These are phyloP conservation scores for Bursaphelenchus mucronatus DNA, from an alignment of 1,140 invertebrate genomes.

Conservation along the genomic window DNA sequence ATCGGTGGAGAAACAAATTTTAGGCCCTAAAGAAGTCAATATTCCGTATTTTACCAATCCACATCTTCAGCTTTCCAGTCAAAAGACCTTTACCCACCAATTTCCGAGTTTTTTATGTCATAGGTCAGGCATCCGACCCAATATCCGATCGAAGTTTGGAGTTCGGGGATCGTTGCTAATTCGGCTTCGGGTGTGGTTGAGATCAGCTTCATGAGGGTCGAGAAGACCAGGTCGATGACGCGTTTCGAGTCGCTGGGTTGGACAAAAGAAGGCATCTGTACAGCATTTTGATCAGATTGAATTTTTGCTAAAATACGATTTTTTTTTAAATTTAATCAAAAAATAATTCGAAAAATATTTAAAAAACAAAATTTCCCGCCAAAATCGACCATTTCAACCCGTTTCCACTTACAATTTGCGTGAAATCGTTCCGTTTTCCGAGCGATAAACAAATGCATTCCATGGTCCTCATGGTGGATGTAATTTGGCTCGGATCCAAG, in stretches of 20 bases:
- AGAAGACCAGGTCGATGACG: conserved; percentile 26
- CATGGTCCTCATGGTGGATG: conserved; percentile 16
- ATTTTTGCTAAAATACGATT: conserved; percentile 32
- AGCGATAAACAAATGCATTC: conserved; percentile 36
- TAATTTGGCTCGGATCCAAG: conserved; percentile 36
- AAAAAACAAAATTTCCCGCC: too few relatives aligned
- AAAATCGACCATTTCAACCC: too few relatives aligned
- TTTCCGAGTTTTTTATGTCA: conserved; percentile 42
- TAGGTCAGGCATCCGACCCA: conserved; percentile 44
- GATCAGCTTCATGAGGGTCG: conserved; percentile 25
- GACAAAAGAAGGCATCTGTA: conserved; percentile 39
- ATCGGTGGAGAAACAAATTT: too few relatives aligned
- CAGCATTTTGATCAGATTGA: conserved; percentile 37
- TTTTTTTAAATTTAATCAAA: too few relatives aligned
- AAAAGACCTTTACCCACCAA: conserved; percentile 31
- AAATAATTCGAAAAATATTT: too few relatives aligned
- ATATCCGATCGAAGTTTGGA: conserved; percentile 18
- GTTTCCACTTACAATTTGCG: too few relatives aligned
- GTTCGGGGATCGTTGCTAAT: background rate
- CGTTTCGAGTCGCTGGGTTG: conserved; percentile 18
- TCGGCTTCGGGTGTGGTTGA: background rate
- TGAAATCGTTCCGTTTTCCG: conserved; percentile 16
- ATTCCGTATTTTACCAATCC: too few relatives aligned
- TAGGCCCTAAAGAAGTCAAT: too few relatives aligned
- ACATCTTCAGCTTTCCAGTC: too few relatives aligned